A percentile compares a stretch with the other conserved stretches of the same genome.
These are phyloP conservation scores for Canis aureus DNA, from an alignment of 2,113 vertebrate species.

Conservation along the genomic window DNA sequence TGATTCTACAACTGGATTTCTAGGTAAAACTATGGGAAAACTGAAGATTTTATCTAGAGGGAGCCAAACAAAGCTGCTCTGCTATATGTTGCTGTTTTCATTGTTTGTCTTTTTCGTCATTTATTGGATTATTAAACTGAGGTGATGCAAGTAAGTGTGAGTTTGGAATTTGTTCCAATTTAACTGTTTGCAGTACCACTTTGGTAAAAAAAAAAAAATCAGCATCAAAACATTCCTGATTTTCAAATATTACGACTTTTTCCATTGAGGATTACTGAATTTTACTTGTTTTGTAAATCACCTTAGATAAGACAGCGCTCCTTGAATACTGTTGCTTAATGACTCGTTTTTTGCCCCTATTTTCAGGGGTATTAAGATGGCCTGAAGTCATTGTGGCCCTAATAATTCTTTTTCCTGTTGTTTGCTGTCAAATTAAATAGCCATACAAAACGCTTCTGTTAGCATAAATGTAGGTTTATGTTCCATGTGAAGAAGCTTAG, in stretches of 20 bases:
- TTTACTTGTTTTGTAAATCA: constrained; percentile 62
- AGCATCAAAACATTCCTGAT: constrained; percentile 61
- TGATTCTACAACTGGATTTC: constrained; percentile 95
- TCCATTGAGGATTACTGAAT: constrained; percentile 24
- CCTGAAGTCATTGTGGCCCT: background rate
- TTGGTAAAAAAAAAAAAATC: constrained; percentile 38
- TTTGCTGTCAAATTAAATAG: constrained; percentile 40
- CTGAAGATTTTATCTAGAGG: constrained; percentile 95
- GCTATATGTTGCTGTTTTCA: constrained; percentile 97
- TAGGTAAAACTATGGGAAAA: constrained; percentile 95
- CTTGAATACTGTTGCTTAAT: constrained; percentile 58
- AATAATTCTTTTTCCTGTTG: background rate
- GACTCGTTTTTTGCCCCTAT: constrained; percentile 53
- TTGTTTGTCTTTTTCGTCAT: constrained; percentile 97
- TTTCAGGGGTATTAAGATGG: constrained; percentile 63
- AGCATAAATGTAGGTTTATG: background rate
- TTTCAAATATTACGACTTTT: constrained; percentile 40
- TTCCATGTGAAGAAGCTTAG: background rate
- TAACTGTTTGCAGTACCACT: background rate
- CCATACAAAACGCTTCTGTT: background rate
- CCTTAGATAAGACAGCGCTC: constrained; percentile 9
- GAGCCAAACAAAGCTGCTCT: constrained; percentile 95
- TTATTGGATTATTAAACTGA: constrained; percentile 97
- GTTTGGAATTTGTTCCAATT: constrained; percentile 75
- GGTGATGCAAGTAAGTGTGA: constrained; percentile 85